Base-by-base conservation (phyloP, 2,888 invertebrate genomes). In the Leptopilina drosophilae region DNA sequence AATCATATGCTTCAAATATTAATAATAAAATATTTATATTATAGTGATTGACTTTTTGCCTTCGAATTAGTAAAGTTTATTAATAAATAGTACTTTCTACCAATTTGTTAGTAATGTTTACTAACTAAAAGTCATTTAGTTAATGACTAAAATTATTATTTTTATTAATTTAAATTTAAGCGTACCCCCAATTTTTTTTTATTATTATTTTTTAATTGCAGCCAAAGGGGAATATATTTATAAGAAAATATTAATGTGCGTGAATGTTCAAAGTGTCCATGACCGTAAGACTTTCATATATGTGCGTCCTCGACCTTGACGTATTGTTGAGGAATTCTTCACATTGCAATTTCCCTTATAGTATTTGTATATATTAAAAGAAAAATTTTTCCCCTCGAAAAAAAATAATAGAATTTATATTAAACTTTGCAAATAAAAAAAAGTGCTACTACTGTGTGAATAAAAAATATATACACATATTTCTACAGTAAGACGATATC, bases 251-350 rank as follows among this genome's bases (percentile, higher is more conserved):
- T 82, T 83, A 82, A 78, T 73, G 79, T 82, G 65, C 76, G 76
- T 78, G 78, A 75, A 80, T 69, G 67, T 73, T 77, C 80, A 66
- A 62, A 81, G 81, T 78, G 82, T 83, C 81, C 79, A 79, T 81
- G 82, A 82, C 78, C 81, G 82, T 77, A 73, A 56, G 69, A 40
- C 78, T 79, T 73, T 78, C 53, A 81, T 62, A 49, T 49, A 49
- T 49, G 11, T 82, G 81, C 80, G 83, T 84, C 87, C 85, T 84
- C 85, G 86, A 88, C 87, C 87, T 87, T 87, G 87, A 83, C 83
- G 84, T 85, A 84, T 82, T 84, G 84, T 82, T 81, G 84, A 84
- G 83, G 82, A 84, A 83, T 78, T 79, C 83, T 82, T 80, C 81
- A 81, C 82, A 84, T 81, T 84, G 82, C 82, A 80, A 42, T 80